Evolutionary conservation across 2,797 vertebrate species (phyloP).

Genomic region (Dromococcyx pavoninus): DNA sequence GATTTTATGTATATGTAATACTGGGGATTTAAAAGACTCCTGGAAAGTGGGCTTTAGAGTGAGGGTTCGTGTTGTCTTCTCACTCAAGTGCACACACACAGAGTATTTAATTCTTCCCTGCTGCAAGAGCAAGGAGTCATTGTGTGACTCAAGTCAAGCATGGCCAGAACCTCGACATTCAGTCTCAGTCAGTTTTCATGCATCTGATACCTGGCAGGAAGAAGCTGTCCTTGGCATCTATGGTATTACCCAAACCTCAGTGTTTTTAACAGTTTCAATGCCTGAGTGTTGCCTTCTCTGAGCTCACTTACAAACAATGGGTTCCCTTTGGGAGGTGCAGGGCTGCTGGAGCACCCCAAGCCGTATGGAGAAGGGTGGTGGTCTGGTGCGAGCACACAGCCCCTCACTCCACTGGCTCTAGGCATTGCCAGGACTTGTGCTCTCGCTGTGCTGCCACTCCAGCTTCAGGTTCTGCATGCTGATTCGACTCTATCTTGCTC

Average conservation of each 20-base stretch:
- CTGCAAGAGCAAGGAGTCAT: not conserved
- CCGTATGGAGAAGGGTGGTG: not conserved
- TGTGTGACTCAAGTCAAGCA: not conserved
- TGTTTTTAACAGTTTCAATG: constrained; percentile 15
- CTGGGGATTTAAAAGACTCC: not conserved
- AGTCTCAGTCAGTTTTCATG: not conserved
- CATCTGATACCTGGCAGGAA: not conserved
- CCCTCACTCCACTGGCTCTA: not conserved
- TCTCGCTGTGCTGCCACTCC: not conserved
- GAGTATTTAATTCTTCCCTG: not conserved
- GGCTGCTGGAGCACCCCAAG: not conserved
- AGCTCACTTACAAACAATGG: not conserved
- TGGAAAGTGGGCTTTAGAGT: not conserved
- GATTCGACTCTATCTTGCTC: not conserved
- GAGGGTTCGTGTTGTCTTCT: not conserved
- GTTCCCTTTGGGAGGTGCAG: not conserved
- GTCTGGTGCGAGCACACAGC: not conserved
- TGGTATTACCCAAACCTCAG: not conserved
- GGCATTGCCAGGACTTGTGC: not conserved
- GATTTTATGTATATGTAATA: not conserved
- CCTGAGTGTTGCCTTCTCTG: not conserved
- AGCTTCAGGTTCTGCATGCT: not conserved
- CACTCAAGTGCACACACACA: not conserved
- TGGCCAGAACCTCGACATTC: not conserved
- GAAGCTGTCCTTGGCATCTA: not conserved